phyloP scores from a whole-genome alignment of 2,888 invertebrate genomes.

The Phytoseiulus persimilis region DNA sequence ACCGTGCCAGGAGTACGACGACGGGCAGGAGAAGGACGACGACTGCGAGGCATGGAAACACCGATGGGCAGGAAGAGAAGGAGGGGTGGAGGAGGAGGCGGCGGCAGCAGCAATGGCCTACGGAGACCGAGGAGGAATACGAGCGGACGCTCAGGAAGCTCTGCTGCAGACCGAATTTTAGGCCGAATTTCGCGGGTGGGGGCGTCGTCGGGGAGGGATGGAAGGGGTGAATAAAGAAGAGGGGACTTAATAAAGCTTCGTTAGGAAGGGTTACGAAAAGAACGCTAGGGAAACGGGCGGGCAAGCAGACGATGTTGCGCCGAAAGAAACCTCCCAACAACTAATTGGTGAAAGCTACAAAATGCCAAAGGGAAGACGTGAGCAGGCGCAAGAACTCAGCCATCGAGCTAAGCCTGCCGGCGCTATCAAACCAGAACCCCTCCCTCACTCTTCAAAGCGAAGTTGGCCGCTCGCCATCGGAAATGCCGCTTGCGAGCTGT shows the following conservation, averaged over 20 bases:
- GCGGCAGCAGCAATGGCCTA: too few relatives aligned
- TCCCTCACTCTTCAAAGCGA: background rate
- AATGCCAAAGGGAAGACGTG: slow-evolving; percentile 26
- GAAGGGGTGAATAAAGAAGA: slow-evolving; percentile 28
- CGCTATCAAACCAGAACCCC: background rate
- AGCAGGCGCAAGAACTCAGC: background rate
- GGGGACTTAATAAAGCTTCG: slow-evolving; percentile 39
- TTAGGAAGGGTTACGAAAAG: slow-evolving; percentile 34
- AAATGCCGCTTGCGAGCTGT: too few relatives aligned
- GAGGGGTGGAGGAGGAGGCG: too few relatives aligned
- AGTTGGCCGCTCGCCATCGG: background rate
- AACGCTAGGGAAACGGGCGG: background rate
- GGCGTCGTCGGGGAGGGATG: background rate
- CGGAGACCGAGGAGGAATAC: slow-evolving; percentile 8
- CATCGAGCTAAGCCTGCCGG: background rate
- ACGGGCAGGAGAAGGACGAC: background rate
- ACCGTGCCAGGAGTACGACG: slow-evolving; percentile 6
- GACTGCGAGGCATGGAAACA: background rate
- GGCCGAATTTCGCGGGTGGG: background rate
- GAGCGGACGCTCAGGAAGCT: background rate
- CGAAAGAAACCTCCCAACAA: slow-evolving; percentile 9
- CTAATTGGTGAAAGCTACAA: slow-evolving; percentile 34
- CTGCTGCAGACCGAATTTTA: slow-evolving; percentile 6
- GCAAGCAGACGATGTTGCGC: slow-evolving; percentile 1
- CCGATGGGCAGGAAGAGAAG: too few relatives aligned